A percentile compares a stretch with the other conserved stretches of the same genome.
Evolutionary conservation across 1,140 invertebrate species (phyloP).

Genomic region (Cyrtorhinus lividipennis): DNA sequence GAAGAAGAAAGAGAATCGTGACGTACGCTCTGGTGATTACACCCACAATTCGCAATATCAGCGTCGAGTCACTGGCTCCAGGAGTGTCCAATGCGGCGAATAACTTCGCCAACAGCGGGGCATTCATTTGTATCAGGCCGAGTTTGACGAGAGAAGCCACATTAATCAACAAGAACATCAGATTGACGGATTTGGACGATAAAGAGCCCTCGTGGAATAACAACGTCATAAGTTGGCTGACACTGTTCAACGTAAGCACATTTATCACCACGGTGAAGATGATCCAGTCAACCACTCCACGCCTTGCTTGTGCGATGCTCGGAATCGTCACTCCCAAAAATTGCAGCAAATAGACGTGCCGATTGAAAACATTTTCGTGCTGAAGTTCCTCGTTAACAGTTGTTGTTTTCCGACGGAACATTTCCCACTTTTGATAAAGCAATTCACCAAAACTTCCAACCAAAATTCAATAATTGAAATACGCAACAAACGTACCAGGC

Average conservation of each 20-base stretch:
- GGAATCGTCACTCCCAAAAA: neutral
- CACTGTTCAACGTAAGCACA: neutral
- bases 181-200: neutral
- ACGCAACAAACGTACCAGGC: no score
- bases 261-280: neutral
- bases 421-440: no score
- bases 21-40: conserved; percentile 2
- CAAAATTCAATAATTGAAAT: no score
- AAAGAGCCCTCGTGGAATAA: neutral
- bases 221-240: neutral
- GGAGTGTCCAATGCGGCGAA: conserved; percentile 13
- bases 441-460: no score
- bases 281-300: neutral
- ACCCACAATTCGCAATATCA: neutral
- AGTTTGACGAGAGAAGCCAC: neutral
- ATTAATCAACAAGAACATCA: conserved; percentile 1
- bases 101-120: neutral
- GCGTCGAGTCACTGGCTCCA: conserved; percentile 11
- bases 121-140: neutral
- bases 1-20: neutral
- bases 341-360: conserved; percentile 3
- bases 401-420: neutral
- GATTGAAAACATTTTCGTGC: conserved; percentile 4
- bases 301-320: no score
- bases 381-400: neutral